phyloP scores from a whole-genome alignment of 2,888 invertebrate species.

The Ethmia dodecea region DNA sequence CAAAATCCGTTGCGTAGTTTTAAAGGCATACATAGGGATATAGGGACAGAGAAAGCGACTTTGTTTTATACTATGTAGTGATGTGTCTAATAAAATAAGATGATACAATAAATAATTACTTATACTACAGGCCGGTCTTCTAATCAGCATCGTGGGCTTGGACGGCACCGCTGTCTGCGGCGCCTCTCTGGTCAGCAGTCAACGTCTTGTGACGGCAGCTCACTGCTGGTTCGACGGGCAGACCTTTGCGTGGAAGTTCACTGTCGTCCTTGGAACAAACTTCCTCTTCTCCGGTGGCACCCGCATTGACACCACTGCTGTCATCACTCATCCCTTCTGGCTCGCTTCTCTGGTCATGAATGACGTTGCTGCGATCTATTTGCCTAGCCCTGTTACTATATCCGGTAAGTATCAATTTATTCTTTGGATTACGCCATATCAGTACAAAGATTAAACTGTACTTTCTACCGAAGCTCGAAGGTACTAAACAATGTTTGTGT shows the following conservation, averaged over 20 bases:
- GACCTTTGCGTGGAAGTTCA: slow-evolving; percentile 24
- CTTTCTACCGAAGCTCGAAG: no score
- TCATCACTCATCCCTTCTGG: slow-evolving; percentile 35
- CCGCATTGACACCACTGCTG: slow-evolving; percentile 10
- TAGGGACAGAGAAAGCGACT: no score
- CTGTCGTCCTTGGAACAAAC: slow-evolving; percentile 26
- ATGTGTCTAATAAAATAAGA: no score
- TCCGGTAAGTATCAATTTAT: slow-evolving; percentile 35
- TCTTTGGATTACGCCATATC: no score
- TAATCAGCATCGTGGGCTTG: neutral
- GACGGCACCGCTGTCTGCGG: neutral
- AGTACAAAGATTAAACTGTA: no score
- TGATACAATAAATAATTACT: no score
- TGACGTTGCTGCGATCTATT: slow-evolving; percentile 40
- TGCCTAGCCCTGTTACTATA: slow-evolving; percentile 24
- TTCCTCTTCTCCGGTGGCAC: slow-evolving; percentile 19
- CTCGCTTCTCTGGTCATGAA: slow-evolving; percentile 31
- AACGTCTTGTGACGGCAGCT: slow-evolving; percentile 26
- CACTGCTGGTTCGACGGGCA: slow-evolving; percentile 32
- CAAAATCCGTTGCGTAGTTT: no score
- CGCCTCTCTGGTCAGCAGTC: neutral
- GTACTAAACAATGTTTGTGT: no score
- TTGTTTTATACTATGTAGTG: no score
- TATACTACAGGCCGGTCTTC: slow-evolving; percentile 1
- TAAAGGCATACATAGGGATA: no score